Evolutionary conservation across 2,113 vertebrate species (phyloP).

Genomic region (Heterocephalus glaber): DNA sequence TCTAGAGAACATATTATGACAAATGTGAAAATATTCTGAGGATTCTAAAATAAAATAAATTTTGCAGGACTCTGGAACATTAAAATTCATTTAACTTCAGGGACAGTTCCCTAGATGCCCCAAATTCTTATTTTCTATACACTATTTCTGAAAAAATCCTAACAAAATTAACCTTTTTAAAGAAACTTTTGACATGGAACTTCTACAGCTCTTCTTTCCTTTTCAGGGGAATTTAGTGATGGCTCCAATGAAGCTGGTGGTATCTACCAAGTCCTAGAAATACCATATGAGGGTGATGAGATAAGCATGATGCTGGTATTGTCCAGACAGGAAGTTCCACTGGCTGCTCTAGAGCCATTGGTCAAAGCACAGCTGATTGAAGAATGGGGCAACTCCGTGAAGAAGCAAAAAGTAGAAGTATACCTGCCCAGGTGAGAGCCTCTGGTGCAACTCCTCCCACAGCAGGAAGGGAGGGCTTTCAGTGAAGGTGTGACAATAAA

Average conservation of each 20-base stretch:
- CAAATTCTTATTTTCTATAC: background rate
- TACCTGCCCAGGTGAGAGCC: conserved; percentile 93
- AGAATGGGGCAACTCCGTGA: conserved; percentile 97
- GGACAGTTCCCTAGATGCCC: background rate
- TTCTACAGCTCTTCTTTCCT: background rate
- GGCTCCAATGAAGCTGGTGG: conserved; percentile 97
- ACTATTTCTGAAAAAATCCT: background rate
- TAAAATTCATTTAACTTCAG: conserved; percentile 50
- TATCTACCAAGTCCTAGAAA: conserved; percentile 98
- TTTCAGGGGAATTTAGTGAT: conserved; percentile 97
- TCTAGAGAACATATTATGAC: background rate
- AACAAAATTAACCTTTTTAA: background rate
- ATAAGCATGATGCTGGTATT: conserved; percentile 96
- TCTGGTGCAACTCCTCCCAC: too few relatives aligned
- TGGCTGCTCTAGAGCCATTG: conserved; percentile 94
- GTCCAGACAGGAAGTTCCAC: conserved; percentile 96
- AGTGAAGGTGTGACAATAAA: background rate
- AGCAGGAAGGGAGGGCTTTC: background rate
- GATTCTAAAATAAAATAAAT: conserved; percentile 53
- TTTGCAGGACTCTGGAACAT: background rate
- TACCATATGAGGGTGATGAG: conserved; percentile 96
- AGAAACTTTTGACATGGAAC: background rate
- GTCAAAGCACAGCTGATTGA: conserved; percentile 94
- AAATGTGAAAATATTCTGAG: background rate
- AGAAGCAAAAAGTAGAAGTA: conserved; percentile 98